Conservation (phyloP, 1,140 invertebrate species). For the Oncopeltus fasciatus region DNA sequence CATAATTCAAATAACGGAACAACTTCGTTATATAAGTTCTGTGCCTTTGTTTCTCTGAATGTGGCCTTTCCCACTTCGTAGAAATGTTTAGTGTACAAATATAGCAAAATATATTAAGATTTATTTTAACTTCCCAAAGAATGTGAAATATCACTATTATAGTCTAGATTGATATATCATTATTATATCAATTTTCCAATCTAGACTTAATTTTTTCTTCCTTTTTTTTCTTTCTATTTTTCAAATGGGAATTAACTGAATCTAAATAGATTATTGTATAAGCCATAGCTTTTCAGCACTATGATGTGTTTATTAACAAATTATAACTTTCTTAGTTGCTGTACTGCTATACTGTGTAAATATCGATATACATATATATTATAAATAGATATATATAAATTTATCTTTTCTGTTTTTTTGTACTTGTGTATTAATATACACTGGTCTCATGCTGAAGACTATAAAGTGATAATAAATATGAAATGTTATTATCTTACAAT, state of each 20-base stretch:
- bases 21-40: slow-evolving; percentile 5
- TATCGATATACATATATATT: slow-evolving; percentile 7
- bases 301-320: background rate
- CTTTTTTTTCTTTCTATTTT: background rate
- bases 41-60: slow-evolving; percentile 6
- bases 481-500: background rate
- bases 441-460: slow-evolving; percentile 8
- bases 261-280: background rate
- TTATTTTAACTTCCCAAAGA: slow-evolving; percentile 7
- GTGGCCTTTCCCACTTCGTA: slow-evolving; percentile 9
- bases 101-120: background rate
- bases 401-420: slow-evolving; percentile 11
- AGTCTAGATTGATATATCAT: background rate
- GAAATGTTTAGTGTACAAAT: slow-evolving; percentile 4
- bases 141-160: slow-evolving; percentile 1
- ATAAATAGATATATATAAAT: slow-evolving; percentile 11
- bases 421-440: slow-evolving; percentile 13
- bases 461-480: slow-evolving; percentile 4
- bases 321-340: background rate
- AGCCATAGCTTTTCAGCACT: background rate
- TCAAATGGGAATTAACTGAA: background rate
- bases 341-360: slow-evolving; percentile 2
- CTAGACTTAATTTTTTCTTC: background rate
- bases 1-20: slow-evolving; percentile 3
- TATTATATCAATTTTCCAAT: background rate